phyloP scores from a whole-genome alignment of 2,113 vertebrate genomes.

The Dicrurus megarhynchus region DNA sequence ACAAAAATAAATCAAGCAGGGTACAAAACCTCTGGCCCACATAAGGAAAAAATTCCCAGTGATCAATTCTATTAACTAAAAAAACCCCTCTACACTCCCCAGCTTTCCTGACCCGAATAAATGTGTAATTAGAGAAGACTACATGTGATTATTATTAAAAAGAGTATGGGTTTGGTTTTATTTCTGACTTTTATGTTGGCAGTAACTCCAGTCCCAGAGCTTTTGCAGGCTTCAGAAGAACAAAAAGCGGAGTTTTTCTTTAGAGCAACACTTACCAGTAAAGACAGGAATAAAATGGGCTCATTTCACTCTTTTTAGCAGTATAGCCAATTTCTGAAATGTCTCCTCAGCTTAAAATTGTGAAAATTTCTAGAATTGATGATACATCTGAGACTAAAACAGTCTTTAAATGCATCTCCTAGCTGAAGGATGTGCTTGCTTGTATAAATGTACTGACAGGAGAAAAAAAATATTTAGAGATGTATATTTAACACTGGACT shows the following conservation, averaged over 20 bases:
- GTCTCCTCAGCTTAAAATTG: not conserved
- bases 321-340: not conserved
- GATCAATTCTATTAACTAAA: not conserved
- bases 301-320: not conserved
- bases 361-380: not conserved
- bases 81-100: accelerated
- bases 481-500: not conserved
- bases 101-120: not conserved
- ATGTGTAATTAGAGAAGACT: not conserved
- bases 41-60: not conserved
- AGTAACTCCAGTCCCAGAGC: not conserved
- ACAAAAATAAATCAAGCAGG: not conserved
- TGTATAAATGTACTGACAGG: not conserved
- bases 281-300: not conserved
- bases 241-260: not conserved
- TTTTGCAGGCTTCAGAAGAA: not conserved
- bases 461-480: not conserved
- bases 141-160: not conserved
- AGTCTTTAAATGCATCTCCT: not conserved
- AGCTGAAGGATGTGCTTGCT: not conserved
- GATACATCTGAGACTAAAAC: not conserved
- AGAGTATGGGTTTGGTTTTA: not conserved
- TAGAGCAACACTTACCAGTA: not conserved
- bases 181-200: not conserved
- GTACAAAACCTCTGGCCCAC: not conserved